A percentile compares a stretch with the other conserved stretches of the same genome.
Evolutionary conservation across 2,113 vertebrate species (phyloP).

Genomic region (Butorides virescens): DNA sequence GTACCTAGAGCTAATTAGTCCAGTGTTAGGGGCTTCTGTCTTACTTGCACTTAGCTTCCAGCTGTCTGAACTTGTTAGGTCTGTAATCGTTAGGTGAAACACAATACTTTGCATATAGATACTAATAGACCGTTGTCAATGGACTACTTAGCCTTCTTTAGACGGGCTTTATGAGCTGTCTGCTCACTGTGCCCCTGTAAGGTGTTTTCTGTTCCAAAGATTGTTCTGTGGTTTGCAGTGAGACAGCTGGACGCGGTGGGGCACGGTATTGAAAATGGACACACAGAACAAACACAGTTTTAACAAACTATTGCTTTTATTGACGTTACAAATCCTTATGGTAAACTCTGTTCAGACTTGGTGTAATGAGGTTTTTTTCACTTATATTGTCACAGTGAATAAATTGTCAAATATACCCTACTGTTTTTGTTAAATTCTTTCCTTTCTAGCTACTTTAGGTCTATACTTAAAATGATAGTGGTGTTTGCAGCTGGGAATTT

Average conservation of each 20-base stretch:
- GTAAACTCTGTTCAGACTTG: not conserved
- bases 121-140: not conserved
- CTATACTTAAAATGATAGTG: not conserved
- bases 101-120: not conserved
- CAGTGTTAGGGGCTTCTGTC: not conserved
- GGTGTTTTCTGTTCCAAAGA: not conserved
- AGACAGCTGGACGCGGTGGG: rapidly evolving
- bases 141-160: not conserved
- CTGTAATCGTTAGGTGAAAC: not conserved
- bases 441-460: not conserved
- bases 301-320: not conserved
- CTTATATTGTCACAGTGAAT: not conserved
- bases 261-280: not conserved
- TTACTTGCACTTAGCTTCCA: not conserved
- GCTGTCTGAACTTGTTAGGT: not conserved
- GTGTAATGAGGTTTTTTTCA: not conserved
- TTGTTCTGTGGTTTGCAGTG: not conserved
- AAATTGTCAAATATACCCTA: not conserved
- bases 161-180: not conserved
- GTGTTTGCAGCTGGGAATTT: not conserved
- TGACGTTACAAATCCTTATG: not conserved
- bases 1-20: not conserved
- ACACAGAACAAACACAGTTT: not conserved
- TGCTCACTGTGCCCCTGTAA: not conserved
- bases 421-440: not conserved